Percentiles rank a stretch among this genome's conserved stretches.
Conservation (phyloP, 2,888 invertebrate species). For the Alsophila aescularia region DNA sequence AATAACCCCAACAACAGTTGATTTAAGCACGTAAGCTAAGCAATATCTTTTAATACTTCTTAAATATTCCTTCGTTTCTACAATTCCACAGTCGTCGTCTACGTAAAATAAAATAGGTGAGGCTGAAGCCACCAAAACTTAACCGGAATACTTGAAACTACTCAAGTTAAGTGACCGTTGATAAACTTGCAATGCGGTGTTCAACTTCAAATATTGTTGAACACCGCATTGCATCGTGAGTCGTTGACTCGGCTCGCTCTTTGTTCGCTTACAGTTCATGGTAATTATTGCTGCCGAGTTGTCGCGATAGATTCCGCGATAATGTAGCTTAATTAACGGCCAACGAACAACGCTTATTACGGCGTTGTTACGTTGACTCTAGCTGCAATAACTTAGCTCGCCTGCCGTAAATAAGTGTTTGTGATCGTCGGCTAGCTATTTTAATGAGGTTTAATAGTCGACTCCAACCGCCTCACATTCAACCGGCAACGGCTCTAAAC, state of each 20-base stretch:
- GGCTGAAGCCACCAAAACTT: too few species aligned
- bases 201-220: too few species aligned
- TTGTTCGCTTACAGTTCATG: constrained; percentile 38
- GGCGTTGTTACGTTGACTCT: constrained; percentile 61
- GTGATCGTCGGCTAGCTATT: constrained; percentile 73
- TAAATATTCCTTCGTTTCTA: not conserved
- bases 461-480: constrained; percentile 47
- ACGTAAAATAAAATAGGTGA: not conserved
- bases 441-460: constrained; percentile 76
- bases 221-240: not conserved
- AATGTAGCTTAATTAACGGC: constrained; percentile 72
- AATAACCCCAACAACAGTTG: constrained; percentile 14
- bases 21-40: constrained; percentile 16
- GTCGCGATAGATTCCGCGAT: constrained; percentile 64
- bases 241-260: constrained; percentile 30
- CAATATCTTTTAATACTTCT: constrained; percentile 15
- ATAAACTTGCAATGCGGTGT: too few species aligned
- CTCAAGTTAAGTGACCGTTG: too few species aligned
- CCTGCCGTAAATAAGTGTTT: constrained; percentile 71
- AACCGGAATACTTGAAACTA: too few species aligned
- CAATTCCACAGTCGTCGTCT: not conserved
- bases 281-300: constrained; percentile 48
- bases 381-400: constrained; percentile 63
- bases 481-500: constrained; percentile 68
- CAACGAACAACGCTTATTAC: constrained; percentile 66